Evolutionary conservation across 2,113 vertebrate species (phyloP).

Genomic region (Tachysurus vachellii): DNA sequence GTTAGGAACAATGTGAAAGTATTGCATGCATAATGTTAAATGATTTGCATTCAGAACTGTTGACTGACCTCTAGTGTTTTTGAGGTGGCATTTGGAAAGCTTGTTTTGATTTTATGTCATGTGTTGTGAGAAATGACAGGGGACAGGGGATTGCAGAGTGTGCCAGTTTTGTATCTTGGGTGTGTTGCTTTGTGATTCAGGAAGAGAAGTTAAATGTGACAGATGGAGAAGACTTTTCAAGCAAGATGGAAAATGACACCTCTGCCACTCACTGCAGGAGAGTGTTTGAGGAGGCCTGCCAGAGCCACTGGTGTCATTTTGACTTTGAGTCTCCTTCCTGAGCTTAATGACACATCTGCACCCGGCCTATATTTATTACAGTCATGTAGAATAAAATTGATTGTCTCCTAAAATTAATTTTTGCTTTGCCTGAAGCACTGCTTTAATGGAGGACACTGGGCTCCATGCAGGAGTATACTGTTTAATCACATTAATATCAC

Average conservation of each 20-base stretch:
- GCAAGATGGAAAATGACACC: conserved; percentile 47
- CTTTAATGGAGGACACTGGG: conserved; percentile 88
- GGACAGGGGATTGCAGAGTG: background rate
- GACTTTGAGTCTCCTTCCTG: conserved; percentile 82
- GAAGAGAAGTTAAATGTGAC: conserved; percentile 43
- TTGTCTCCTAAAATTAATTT: conserved; percentile 95
- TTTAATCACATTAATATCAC: conserved; percentile 94
- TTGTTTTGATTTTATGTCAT: conserved; percentile 29
- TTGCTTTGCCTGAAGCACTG: conserved; percentile 85
- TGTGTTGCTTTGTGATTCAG: conserved; percentile 28
- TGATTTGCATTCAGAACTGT: conserved; percentile 2
- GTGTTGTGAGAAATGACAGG: conserved; percentile 3
- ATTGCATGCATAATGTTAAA: background rate
- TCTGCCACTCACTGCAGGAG: conserved; percentile 41
- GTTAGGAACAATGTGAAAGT: background rate
- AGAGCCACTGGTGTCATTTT: conserved; percentile 78
- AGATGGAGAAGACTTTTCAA: conserved; percentile 55
- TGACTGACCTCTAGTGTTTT: conserved; percentile 6
- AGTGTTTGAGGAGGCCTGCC: conserved; percentile 24
- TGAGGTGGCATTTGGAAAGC: conserved; percentile 9
- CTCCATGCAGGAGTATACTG: conserved; percentile 85
- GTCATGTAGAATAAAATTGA: conserved; percentile 91
- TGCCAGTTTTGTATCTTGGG: conserved; percentile 6
- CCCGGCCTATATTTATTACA: conserved; percentile 89
- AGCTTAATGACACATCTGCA: conserved; percentile 84